Base-by-base conservation (phyloP, 2,888 invertebrate species). In the Halictus quadricinctus region DNA sequence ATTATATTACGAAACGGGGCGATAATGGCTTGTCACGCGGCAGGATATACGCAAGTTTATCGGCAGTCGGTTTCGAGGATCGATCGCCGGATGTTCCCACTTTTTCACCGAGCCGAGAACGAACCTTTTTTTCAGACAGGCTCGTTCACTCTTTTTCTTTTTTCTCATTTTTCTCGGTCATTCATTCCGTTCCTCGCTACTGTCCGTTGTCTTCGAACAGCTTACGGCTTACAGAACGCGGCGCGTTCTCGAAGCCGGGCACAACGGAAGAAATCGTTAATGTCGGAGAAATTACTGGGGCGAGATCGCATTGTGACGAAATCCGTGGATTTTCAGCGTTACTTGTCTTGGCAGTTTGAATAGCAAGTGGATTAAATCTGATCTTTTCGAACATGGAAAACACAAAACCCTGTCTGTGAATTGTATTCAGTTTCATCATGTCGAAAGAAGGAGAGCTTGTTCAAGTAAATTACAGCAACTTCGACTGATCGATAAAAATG, bases 21-120 rank as follows among this genome's bases (percentile, higher is more conserved):
- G 83, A 88, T 87, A 88, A 87, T 84, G 87, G 80, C 80, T 83
- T 84, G 83, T 80, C 79, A 74, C 87, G 78, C 78, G 46, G 80
- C 73, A 81, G 69, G 87, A 76, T 70, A 81, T 74, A 76, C 66
- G 70, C 60, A 70, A n/a, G 43, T n/a, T 76, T 81, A 76, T 80
- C 84, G 77, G 41, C 21, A 29, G 72, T 73, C 80, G 46, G 70
- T 43, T 83, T 81, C 72, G 46, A 78, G 73, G 72, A 83, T 84
- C 81, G 77, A 79, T 81, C 72, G 72, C 66, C 72, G 75, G 43
- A 18, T n/a, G 25, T 70, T 70, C 43, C n/a, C n/a, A 72, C 36
- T 72, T 66, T 85, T 83, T 50, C 66, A 21, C 77, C 70, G 60
- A 60, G 18, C 18, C 46, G 29, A 25, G 58, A 69, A 54, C 74